phyloP scores from a whole-genome alignment of 1,140 invertebrate genomes.

The Ostrea denselamellosa region DNA sequence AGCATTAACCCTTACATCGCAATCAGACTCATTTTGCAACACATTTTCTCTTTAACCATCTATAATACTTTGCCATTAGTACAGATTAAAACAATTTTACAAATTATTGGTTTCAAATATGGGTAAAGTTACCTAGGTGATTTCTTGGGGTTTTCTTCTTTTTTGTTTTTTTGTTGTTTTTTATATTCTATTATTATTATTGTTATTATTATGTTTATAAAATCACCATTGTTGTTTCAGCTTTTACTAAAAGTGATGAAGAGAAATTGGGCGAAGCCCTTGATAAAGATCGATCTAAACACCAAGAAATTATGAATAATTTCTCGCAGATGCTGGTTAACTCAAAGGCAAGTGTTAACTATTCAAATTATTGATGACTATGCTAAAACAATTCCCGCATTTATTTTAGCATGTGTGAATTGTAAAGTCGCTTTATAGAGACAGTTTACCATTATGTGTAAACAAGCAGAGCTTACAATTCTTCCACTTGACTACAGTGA shows the following conservation, averaged over 20 bases:
- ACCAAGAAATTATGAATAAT: background rate
- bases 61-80: too few relatives aligned
- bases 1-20: too few relatives aligned
- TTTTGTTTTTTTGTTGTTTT: background rate
- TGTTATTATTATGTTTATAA: too few relatives aligned
- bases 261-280: background rate
- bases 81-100: too few relatives aligned
- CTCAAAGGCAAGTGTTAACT: background rate
- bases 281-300: conserved; percentile 1
- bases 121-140: too few relatives aligned
- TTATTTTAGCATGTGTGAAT: background rate
- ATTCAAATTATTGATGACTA: background rate
- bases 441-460: too few relatives aligned
- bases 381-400: background rate
- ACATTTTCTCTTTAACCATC: too few relatives aligned
- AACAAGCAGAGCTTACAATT: too few relatives aligned
- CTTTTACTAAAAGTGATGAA: conserved; percentile 8
- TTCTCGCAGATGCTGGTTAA: background rate
- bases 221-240: background rate
- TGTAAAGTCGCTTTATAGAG: background rate
- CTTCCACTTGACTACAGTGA: too few relatives aligned
- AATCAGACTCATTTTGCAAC: too few relatives aligned
- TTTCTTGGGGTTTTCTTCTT: background rate
- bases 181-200: background rate
- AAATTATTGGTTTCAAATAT: too few relatives aligned